Evolutionary conservation across 2,888 invertebrate species (phyloP).

Genomic region (Nowickia ferox): DNA sequence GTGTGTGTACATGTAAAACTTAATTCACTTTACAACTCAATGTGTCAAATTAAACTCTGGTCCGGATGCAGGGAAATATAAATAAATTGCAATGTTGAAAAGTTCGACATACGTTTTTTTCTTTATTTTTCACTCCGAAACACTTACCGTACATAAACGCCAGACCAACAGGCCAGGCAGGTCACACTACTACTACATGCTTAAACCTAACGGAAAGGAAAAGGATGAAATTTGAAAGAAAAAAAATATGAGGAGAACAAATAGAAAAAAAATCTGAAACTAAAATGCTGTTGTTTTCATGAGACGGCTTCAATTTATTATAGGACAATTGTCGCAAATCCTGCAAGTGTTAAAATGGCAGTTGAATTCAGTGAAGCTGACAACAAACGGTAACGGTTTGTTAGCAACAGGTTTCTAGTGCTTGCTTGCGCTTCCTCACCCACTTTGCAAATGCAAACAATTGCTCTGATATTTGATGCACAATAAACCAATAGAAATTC

Average conservation of each 20-base stretch:
- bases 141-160: conserved; percentile 17
- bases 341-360: conserved; percentile 62
- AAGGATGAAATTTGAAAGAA: not conserved
- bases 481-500: not conserved
- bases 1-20: conserved; percentile 43
- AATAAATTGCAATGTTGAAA: conserved; percentile 65
- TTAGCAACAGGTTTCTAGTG: conserved; percentile 62
- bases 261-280: conserved; percentile 19
- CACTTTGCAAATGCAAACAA: not conserved
- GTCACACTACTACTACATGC: not conserved
- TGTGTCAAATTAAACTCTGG: conserved; percentile 63
- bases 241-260: not conserved
- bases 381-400: conserved; percentile 37
- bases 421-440: not conserved
- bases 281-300: conserved; percentile 40
- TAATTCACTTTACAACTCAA: conserved; percentile 66
- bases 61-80: conserved; percentile 66
- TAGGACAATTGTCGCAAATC: conserved; percentile 67
- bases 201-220: conserved; percentile 32
- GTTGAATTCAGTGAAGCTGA: conserved; percentile 50
- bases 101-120: conserved; percentile 54
- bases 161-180: not conserved
- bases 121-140: conserved; percentile 12
- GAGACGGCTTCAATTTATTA: conserved; percentile 64
- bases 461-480: conserved; percentile 24